A percentile compares a stretch with the other conserved stretches of the same genome.
Evolutionary conservation across 2,113 vertebrate species (phyloP).

Genomic region (Phaetusa simplex): DNA sequence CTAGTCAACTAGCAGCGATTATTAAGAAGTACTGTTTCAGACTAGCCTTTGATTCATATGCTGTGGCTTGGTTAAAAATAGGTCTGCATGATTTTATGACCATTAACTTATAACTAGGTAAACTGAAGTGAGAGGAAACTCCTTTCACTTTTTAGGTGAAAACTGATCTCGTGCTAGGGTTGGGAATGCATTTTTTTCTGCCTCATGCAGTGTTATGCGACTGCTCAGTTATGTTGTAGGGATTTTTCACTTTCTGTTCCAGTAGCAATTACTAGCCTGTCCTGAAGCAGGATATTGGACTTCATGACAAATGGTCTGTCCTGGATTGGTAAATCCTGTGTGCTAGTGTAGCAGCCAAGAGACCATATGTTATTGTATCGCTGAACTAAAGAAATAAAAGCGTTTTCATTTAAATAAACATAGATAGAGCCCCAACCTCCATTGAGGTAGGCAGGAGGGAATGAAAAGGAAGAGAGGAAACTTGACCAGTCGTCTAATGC

Average conservation of each 20-base stretch:
- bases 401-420: background rate
- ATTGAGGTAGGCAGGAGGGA: background rate
- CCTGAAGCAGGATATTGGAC: background rate
- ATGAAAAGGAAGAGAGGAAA: background rate
- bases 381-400: background rate
- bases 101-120: background rate
- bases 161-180: background rate
- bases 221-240: background rate
- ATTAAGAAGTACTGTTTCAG: background rate
- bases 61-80: background rate
- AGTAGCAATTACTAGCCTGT: background rate
- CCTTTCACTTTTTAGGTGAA: background rate
- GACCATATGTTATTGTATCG: background rate
- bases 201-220: background rate
- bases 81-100: background rate
- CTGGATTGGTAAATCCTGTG: background rate
- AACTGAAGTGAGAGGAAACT: background rate
- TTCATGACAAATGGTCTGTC: background rate
- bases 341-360: background rate
- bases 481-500: background rate
- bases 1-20: background rate
- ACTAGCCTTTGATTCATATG: background rate
- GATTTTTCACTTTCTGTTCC: background rate
- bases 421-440: background rate
- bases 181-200: background rate